phyloP scores from a whole-genome alignment of 2,797 vertebrate genomes.

The Aselliscus stoliczkanus region DNA sequence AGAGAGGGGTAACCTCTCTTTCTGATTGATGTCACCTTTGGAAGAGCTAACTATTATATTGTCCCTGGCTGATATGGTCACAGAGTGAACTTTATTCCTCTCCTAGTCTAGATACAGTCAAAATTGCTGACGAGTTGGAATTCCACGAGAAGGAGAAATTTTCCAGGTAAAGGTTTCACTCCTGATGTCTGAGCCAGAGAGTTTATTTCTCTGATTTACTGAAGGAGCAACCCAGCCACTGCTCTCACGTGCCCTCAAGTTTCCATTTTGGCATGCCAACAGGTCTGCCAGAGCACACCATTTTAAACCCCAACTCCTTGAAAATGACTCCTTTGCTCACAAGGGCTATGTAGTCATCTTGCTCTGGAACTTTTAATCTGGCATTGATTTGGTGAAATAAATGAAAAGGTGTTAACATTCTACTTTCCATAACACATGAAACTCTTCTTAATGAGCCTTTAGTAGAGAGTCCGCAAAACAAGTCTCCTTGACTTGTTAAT shows the following conservation, averaged over 20 bases:
- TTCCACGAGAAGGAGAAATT: background rate
- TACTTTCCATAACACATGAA: background rate
- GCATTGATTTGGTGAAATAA: background rate
- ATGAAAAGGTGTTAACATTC: constrained; percentile 22
- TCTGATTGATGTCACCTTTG: background rate
- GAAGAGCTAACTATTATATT: background rate
- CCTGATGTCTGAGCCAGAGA: background rate
- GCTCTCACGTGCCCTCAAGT: background rate
- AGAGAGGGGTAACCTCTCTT: background rate
- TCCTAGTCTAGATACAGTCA: background rate
- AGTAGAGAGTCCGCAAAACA: background rate
- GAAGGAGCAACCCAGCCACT: background rate
- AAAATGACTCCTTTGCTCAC: background rate
- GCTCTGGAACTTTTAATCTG: background rate
- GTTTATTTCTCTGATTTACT: background rate
- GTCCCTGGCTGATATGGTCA: background rate
- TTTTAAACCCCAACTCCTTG: background rate
- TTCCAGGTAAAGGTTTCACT: background rate
- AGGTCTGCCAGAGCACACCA: background rate
- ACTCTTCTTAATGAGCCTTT: constrained; percentile 12
- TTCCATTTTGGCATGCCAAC: background rate
- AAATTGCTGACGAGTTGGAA: background rate
- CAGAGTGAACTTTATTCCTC: background rate
- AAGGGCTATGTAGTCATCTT: background rate
- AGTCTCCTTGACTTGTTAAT: background rate